These are phyloP conservation scores for Zaprionus ornatus DNA, from an alignment of 1,140 invertebrate species.

Conservation along the genomic window DNA sequence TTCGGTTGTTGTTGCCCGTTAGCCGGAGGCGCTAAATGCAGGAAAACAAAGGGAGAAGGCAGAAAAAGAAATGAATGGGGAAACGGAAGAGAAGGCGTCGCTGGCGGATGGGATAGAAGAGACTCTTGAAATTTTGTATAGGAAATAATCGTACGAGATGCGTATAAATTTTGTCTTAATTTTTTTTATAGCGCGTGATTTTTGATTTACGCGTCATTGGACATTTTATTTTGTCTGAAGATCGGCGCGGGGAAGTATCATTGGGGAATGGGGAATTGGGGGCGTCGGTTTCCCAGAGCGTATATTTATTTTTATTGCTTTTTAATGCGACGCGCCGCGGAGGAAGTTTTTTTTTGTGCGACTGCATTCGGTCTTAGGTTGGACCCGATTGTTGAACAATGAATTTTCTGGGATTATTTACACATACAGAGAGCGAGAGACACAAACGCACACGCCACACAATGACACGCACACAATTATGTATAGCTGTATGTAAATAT, in stretches of 20 bases:
- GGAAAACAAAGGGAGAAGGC: slow-evolving; percentile 47
- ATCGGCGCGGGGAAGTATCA: neutral
- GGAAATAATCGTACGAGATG: slow-evolving; percentile 38
- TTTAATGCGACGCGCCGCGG: slow-evolving; percentile 70
- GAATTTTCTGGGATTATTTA: slow-evolving; percentile 78
- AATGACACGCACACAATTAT: slow-evolving; percentile 2
- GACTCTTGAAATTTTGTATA: slow-evolving; percentile 42
- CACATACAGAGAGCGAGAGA: slow-evolving; percentile 8
- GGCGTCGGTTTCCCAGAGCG: slow-evolving; percentile 61
- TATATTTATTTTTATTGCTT: slow-evolving; percentile 82
- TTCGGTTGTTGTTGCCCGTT: slow-evolving; percentile 20
- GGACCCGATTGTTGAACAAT: slow-evolving; percentile 61
- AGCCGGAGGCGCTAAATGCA: slow-evolving; percentile 72
- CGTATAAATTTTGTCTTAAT: slow-evolving; percentile 68
- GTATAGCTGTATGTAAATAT: slow-evolving; percentile 37
- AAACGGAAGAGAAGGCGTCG: slow-evolving; percentile 20
- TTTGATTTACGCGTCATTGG: slow-evolving; percentile 79
- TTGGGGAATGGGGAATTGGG: neutral
- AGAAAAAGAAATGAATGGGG: slow-evolving; percentile 45
- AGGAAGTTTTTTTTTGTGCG: slow-evolving; percentile 69
- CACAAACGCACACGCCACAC: neutral
- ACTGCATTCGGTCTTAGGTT: slow-evolving; percentile 52
- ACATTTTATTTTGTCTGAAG: slow-evolving; percentile 73
- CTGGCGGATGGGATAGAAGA: slow-evolving; percentile 17
- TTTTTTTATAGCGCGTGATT: slow-evolving; percentile 66